A percentile compares a stretch with the other conserved stretches of the same genome.
These are phyloP conservation scores for Macaria notata DNA, from an alignment of 2,888 invertebrate species.

Conservation along the genomic window DNA sequence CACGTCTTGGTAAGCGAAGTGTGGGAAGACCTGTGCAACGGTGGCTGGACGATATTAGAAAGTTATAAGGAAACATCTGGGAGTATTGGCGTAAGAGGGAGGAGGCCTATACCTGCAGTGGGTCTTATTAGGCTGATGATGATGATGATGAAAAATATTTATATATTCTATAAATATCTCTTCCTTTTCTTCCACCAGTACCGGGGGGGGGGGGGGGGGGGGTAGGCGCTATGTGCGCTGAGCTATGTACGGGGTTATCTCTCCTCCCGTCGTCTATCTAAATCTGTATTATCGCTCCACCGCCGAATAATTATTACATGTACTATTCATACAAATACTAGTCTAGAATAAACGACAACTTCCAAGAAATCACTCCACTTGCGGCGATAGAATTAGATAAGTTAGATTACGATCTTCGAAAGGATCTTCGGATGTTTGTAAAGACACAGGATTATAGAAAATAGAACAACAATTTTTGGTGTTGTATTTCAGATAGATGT, in stretches of 20 bases:
- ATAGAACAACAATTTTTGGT: too few relatives aligned
- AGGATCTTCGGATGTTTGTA: not conserved
- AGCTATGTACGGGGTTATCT: constrained; percentile 82
- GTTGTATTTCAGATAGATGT: too few relatives aligned
- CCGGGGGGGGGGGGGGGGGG: constrained; percentile 46
- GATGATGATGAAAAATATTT: too few relatives aligned
- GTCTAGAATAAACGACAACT: constrained; percentile 12
- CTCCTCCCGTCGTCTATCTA: constrained; percentile 72
- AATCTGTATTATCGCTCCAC: constrained; percentile 79
- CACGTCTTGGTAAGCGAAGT: too few relatives aligned
- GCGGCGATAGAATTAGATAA: constrained; percentile 12
- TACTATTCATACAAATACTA: constrained; percentile 41
- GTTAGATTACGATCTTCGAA: constrained; percentile 11
- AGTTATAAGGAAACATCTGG: too few relatives aligned
- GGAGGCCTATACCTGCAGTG: too few relatives aligned
- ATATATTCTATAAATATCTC: too few relatives aligned
- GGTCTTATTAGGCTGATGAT: too few relatives aligned
- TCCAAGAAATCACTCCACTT: constrained; percentile 10
- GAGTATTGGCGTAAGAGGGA: too few relatives aligned
- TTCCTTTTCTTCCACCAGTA: constrained; percentile 37
- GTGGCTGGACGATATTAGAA: too few relatives aligned
- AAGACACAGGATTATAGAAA: too few relatives aligned
- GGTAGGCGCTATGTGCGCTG: constrained; percentile 73
- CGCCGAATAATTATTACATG: constrained; percentile 78
- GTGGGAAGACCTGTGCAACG: too few relatives aligned